phyloP scores from a whole-genome alignment of 1,140 invertebrate genomes.

The Steinernema khuongi region DNA sequence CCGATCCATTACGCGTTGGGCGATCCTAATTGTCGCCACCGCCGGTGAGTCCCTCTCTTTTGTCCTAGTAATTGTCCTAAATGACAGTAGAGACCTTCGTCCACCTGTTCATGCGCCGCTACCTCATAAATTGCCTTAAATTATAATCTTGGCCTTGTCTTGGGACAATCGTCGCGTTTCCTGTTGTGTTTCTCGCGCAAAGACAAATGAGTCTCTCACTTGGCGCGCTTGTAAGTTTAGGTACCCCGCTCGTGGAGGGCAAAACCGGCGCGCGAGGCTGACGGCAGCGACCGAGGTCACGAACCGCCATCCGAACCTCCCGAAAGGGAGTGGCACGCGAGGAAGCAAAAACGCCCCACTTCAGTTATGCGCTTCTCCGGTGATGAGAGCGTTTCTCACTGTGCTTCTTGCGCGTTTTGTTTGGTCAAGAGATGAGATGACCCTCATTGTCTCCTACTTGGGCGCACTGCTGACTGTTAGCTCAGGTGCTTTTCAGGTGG shows the following conservation, averaged over 20 bases:
- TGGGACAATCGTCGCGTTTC: constrained; percentile 7
- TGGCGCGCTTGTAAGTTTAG: not conserved
- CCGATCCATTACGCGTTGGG: not conserved
- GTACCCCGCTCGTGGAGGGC: not conserved
- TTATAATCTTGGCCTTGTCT: constrained; percentile 13
- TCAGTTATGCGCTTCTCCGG: not conserved
- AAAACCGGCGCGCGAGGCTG: not conserved
- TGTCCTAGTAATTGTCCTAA: constrained; percentile 8
- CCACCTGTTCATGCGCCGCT: not conserved
- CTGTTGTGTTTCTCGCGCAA: constrained; percentile 13
- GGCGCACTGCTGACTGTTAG: not conserved
- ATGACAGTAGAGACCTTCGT: not conserved
- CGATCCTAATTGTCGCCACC: not conserved
- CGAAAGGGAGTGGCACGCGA: not conserved
- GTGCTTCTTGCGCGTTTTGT: not conserved
- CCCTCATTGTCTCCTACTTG: constrained; percentile 3
- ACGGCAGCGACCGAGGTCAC: not conserved
- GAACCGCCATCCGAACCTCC: not conserved
- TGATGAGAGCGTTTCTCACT: not conserved
- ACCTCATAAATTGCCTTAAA: constrained; percentile 11
- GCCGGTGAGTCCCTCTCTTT: not conserved
- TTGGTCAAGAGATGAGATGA: constrained; percentile 10
- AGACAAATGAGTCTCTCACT: not conserved
- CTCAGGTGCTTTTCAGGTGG: not conserved
- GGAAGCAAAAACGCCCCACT: not conserved